phyloP scores from a whole-genome alignment of 2,888 invertebrate genomes.

The Pteria penguin region DNA sequence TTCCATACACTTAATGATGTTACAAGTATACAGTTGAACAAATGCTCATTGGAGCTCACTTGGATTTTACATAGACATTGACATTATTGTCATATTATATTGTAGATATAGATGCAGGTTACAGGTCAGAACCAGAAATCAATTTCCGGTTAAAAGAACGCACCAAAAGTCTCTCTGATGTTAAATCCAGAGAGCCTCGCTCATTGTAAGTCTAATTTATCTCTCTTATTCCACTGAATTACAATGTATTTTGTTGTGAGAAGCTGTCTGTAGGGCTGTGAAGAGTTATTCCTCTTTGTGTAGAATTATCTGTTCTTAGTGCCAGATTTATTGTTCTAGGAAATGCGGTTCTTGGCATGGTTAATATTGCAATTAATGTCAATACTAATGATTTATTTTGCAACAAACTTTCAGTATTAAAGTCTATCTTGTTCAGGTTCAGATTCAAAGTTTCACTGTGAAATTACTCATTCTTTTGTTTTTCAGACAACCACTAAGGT shows the following conservation, averaged over 20 bases:
- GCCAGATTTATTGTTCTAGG: neutral
- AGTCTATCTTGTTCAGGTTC: too few relatives aligned
- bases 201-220: conserved; percentile 55
- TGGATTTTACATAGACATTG: too few relatives aligned
- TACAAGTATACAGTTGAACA: too few relatives aligned
- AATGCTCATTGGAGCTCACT: too few relatives aligned
- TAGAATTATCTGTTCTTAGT: neutral
- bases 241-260: neutral
- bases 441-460: too few relatives aligned
- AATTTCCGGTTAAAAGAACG: conserved; percentile 50
- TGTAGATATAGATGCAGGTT: conserved; percentile 67
- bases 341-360: neutral
- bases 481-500: too few relatives aligned
- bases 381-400: too few relatives aligned
- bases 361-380: too few relatives aligned
- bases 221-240: neutral
- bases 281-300: neutral
- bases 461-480: too few relatives aligned
- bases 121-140: conserved; percentile 70
- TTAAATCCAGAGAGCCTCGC: conserved; percentile 46
- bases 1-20: too few relatives aligned
- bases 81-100: neutral
- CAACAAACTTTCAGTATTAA: too few relatives aligned
- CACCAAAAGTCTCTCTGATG: conserved; percentile 55
- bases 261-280: neutral